phyloP scores from a whole-genome alignment of 92 coral and sea anemone genomes.

The Epizoanthus fatuus region DNA sequence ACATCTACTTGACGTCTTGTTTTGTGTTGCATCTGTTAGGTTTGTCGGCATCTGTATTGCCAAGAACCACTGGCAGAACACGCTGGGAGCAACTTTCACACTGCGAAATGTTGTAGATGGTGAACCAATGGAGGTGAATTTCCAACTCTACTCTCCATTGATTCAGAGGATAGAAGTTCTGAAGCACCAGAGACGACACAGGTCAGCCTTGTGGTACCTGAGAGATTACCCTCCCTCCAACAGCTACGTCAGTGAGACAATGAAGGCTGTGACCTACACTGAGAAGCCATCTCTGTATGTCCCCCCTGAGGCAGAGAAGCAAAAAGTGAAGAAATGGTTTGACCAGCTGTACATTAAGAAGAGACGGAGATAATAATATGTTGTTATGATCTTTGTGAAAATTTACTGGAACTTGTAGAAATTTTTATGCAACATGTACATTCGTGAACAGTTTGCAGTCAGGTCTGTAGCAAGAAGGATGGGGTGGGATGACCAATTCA shows the following conservation, averaged over 20 bases:
- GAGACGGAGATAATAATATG: conserved; percentile 48
- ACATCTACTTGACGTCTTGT: background rate
- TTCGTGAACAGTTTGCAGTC: too few species aligned
- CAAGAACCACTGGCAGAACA: conserved; percentile 97
- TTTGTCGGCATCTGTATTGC: conserved; percentile 97
- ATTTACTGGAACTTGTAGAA: too few species aligned
- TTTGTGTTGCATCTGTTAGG: conserved; percentile 42
- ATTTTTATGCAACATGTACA: too few species aligned
- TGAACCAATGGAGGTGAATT: conserved; percentile 95
- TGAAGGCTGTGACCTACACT: conserved; percentile 91
- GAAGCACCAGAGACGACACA: conserved; percentile 86
- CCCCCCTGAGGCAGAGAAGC: conserved; percentile 86
- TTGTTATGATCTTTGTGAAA: too few species aligned
- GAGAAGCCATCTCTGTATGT: conserved; percentile 84
- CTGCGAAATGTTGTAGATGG: conserved; percentile 96
- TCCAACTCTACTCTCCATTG: conserved; percentile 95
- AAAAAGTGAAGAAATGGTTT: conserved; percentile 92
- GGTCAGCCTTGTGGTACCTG: conserved; percentile 86
- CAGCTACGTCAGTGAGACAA: conserved; percentile 92
- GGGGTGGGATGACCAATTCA: too few species aligned
- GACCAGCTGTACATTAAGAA: conserved; percentile 78
- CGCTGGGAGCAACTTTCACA: conserved; percentile 96
- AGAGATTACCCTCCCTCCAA: conserved; percentile 96
- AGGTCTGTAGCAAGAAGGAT: too few species aligned
- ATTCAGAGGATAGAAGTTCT: conserved; percentile 94